phyloP scores from a whole-genome alignment of 2,888 invertebrate genomes.

The Unio pictorum region DNA sequence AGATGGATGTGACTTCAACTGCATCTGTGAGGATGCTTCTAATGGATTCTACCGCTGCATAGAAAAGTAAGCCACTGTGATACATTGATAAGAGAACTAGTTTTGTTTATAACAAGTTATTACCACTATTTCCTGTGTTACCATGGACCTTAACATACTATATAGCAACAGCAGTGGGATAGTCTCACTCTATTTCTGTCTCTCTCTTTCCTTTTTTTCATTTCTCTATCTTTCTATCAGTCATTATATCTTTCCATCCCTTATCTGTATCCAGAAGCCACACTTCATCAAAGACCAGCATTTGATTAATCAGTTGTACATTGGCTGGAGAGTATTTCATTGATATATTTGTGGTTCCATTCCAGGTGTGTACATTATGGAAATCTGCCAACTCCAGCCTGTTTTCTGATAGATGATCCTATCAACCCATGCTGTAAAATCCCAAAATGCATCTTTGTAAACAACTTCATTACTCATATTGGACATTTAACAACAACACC shows the following conservation, averaged over 20 bases:
- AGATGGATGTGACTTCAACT: conserved; percentile 51
- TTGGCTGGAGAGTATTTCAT: too few species aligned
- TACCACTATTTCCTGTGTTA: neutral
- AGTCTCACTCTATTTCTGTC: too few species aligned
- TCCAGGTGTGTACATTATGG: conserved; percentile 49
- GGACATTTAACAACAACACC: conserved; percentile 26
- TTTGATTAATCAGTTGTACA: too few species aligned
- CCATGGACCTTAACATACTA: too few species aligned
- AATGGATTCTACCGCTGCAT: conserved; percentile 50
- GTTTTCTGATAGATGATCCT: conserved; percentile 45
- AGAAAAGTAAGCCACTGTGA: conserved; percentile 41
- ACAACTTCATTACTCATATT: conserved; percentile 38
- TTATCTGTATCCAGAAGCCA: too few species aligned
- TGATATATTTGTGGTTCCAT: neutral
- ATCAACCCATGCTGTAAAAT: conserved; percentile 51
- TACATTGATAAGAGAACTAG: neutral
- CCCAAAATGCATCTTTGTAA: conserved; percentile 49
- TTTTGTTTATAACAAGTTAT: neutral
- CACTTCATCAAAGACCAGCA: too few species aligned
- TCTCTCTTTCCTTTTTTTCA: too few species aligned
- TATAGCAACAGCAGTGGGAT: too few species aligned
- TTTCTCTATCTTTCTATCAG: too few species aligned
- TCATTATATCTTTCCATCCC: too few species aligned
- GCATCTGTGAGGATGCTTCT: conserved; percentile 51
- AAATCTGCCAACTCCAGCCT: conserved; percentile 41